Evolutionary conservation across 2,888 invertebrate species (phyloP).

Genomic region (Seira sanloemensis): DNA sequence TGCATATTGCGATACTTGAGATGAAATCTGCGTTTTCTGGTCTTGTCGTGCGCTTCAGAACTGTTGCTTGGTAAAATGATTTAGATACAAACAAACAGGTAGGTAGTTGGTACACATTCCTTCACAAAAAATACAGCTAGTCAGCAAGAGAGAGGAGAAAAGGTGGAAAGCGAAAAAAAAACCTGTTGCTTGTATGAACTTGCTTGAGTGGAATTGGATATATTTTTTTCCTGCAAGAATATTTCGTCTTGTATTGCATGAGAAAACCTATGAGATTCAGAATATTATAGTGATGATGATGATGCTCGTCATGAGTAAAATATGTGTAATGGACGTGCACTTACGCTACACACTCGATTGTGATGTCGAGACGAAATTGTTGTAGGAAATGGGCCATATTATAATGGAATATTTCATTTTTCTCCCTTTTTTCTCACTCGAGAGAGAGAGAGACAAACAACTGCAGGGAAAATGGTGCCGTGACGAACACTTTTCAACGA

Average conservation of each 20-base stretch:
- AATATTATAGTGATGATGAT: neutral
- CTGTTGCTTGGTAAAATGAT: neutral
- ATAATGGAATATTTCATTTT: neutral
- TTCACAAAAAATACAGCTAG: neutral
- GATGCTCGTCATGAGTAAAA: neutral
- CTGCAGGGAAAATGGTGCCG: too few relatives aligned
- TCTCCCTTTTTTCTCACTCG: too few relatives aligned
- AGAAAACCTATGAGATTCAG: neutral
- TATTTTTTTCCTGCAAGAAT: too few relatives aligned
- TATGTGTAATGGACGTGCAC: too few relatives aligned
- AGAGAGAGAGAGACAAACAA: too few relatives aligned
- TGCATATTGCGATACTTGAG: neutral
- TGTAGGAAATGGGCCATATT: neutral
- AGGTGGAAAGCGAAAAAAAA: neutral
- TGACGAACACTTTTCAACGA: too few relatives aligned
- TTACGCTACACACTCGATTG: too few relatives aligned
- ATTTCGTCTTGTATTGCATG: too few relatives aligned
- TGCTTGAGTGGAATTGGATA: neutral
- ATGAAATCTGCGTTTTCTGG: too few relatives aligned
- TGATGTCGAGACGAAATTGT: neutral
- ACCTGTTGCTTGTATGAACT: neutral
- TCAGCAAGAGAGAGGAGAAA: neutral
- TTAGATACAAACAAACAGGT: slow-evolving; percentile 1
- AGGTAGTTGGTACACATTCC: slow-evolving; percentile 4
- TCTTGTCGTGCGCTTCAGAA: neutral